A percentile compares a stretch with the other conserved stretches of the same genome.
Conservation (phyloP, 2,888 invertebrate genomes). For the Esperia sulphurella region DNA sequence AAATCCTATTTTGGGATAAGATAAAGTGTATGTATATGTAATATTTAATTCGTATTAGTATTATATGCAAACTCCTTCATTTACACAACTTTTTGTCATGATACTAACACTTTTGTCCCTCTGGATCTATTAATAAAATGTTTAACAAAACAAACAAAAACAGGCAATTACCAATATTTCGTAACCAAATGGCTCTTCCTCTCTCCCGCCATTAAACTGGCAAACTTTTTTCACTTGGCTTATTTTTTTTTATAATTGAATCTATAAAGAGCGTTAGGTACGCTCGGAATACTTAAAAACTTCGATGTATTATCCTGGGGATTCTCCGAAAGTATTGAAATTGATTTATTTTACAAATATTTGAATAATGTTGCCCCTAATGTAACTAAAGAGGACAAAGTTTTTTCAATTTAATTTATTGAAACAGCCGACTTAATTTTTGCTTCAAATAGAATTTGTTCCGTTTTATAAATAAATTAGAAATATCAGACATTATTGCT, state of each 20-base stretch:
- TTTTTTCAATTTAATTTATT: not conserved
- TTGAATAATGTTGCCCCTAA: constrained; percentile 8
- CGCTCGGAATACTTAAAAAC: constrained; percentile 11
- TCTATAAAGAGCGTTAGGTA: constrained; percentile 23
- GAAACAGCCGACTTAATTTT: too few species aligned
- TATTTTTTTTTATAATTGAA: constrained; percentile 33
- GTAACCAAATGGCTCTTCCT: constrained; percentile 13
- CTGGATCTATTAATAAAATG: too few species aligned
- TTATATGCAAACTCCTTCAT: too few species aligned
- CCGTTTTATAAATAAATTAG: too few species aligned
- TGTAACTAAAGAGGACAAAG: not conserved
- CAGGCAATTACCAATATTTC: constrained; percentile 1
- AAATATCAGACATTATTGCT: too few species aligned
- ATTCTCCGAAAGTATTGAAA: constrained; percentile 9
- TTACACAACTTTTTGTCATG: too few species aligned
- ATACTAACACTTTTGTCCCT: too few species aligned
- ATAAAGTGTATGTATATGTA: too few species aligned
- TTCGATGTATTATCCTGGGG: constrained; percentile 8
- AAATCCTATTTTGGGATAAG: too few species aligned
- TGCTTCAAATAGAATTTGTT: too few species aligned
- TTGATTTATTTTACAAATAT: constrained; percentile 9
- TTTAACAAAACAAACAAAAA: not conserved
- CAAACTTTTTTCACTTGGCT: constrained; percentile 23
- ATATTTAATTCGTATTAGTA: too few species aligned
- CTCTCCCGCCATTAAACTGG: constrained; percentile 11